Percentiles rank a stretch among this genome's conserved stretches.
Evolutionary conservation across 2,113 vertebrate genomes (phyloP).

Genomic region (Phrynocephalus versicolor): DNA sequence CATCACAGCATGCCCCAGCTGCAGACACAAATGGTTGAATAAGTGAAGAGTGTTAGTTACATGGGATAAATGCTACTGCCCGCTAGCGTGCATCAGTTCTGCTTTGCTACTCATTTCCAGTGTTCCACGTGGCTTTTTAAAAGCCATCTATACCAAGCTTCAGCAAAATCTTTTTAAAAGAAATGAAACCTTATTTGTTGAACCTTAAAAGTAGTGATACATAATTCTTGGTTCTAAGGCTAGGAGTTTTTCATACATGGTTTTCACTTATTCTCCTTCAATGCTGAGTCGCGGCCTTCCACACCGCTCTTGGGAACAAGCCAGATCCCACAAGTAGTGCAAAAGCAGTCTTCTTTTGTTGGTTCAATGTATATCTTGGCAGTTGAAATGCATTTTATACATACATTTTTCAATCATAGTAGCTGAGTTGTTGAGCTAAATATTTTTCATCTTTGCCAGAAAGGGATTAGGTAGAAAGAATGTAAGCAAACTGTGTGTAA

Average conservation of each 20-base stretch:
- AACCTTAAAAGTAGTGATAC: background rate
- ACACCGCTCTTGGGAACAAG: conserved; percentile 27
- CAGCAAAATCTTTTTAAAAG: background rate
- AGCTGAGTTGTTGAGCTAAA: conserved; percentile 61
- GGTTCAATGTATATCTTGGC: conserved; percentile 60
- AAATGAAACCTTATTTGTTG: background rate
- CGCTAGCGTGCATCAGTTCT: background rate
- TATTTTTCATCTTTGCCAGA: conserved; percentile 65
- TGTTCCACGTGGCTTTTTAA: background rate
- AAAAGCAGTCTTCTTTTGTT: conserved; percentile 56
- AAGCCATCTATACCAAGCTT: background rate
- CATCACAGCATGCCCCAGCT: background rate
- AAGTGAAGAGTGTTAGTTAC: background rate
- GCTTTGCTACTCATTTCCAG: background rate
- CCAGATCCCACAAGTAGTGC: conserved; percentile 39
- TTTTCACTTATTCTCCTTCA: background rate
- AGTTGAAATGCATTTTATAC: conserved; percentile 67
- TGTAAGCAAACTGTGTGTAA: conserved; percentile 71
- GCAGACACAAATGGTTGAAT: background rate
- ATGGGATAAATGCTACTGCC: background rate
- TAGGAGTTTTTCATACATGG: background rate
- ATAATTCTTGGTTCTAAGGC: background rate
- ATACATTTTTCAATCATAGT: conserved; percentile 55
- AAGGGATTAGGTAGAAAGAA: conserved; percentile 69
- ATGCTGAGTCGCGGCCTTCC: background rate